Conservation (phyloP, 2,113 vertebrate species). For the Chrysemys picta region DNA sequence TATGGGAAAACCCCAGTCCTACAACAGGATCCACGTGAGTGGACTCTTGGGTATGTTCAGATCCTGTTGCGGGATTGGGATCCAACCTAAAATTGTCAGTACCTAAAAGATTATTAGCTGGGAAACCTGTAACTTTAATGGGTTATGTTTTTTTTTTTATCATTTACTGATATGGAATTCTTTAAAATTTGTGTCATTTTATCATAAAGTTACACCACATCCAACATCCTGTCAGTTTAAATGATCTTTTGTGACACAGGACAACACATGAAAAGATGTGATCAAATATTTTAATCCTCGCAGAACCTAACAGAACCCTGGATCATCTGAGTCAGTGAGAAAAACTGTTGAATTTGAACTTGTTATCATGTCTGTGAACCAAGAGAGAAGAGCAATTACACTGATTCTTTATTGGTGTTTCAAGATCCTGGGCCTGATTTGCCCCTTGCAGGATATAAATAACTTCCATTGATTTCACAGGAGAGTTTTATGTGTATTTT, state of each 20-base stretch:
- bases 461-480: neutral
- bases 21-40: neutral
- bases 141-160: neutral
- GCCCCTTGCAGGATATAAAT: neutral
- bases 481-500: neutral
- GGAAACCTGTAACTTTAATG: neutral
- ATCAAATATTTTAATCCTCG: neutral
- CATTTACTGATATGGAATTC: neutral
- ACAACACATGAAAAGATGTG: neutral
- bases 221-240: neutral
- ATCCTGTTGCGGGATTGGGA: neutral
- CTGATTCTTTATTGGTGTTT: neutral
- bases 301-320: neutral
- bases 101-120: neutral
- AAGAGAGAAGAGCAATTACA: neutral
- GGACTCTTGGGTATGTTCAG: neutral
- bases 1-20: neutral
- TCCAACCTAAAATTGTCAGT: fast-evolving
- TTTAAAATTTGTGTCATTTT: neutral
- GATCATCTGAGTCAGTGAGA: neutral
- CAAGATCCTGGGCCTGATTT: neutral
- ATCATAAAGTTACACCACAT: neutral
- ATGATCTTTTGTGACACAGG: neutral
- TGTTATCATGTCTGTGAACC: neutral
- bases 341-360: neutral